Base-by-base conservation (phyloP, 92 coral and sea anemone species). In the Parazoanthus atlanticus region DNA sequence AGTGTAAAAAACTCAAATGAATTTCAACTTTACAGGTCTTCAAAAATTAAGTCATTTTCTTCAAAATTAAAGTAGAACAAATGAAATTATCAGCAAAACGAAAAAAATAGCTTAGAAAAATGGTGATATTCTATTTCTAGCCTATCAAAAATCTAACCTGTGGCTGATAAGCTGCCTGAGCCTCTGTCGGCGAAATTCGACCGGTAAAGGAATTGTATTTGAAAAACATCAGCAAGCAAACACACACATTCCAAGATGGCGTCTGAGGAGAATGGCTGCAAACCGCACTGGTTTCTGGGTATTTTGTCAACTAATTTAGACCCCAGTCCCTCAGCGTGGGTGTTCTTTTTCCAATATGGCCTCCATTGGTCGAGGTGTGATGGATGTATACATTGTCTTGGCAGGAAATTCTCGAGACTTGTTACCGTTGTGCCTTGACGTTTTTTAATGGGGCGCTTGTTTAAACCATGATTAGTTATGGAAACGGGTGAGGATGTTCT, bases 401-500 rank as follows among this genome's bases (percentile, higher is more conserved):
- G 67, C 61, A 70, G 41, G 77, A 38, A 84, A 70, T 70, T 84
- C 78, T 67, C 43, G 77, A 84, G 87, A 84, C 86, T 32, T 41
- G 12, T 41, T 78, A 82, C 66, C 9, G 43, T 84, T 84, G 46
- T 46, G 64, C 78, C 78, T 84, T 70, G 66, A 28, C 34, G 36
- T 69, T 41, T 9, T 38, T 41, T 67, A 69, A 38, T 83, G 64
- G 76, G 40, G 78, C 54, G 64, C 78, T 83, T 83, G 58, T 90
- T 91, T 76, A 88, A 89, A 92, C 93, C 94, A 95, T 95, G 98
- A 93, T 76, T 91, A 93, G 91, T 85, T 76, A 95, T 95, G 98
- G 98, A 95, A 92, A 92, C 94, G 85, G 98, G 94, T 61, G 94
- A 95, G 91, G 98, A 95, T 95, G 98, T 93, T 78, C 86, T 95